Evolutionary conservation across 2,113 vertebrate genomes (phyloP).

Genomic region (Rhegmatorhina hoffmannsi): DNA sequence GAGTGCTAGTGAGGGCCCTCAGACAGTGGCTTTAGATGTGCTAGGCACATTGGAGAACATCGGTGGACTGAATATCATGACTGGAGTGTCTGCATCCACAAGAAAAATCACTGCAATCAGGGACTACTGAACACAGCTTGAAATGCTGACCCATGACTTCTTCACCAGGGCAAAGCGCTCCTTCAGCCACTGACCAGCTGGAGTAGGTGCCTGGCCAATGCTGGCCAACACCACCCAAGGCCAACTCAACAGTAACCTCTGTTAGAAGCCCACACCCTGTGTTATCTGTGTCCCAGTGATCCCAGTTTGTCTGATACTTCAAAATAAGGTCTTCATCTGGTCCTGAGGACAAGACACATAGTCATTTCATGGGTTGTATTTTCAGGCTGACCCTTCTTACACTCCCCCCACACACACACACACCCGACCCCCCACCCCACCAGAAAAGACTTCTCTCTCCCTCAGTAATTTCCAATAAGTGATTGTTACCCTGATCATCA

Average conservation of each 20-base stretch:
- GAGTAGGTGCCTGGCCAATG: background rate
- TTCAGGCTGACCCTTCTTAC: background rate
- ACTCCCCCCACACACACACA: background rate
- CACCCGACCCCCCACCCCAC: too few relatives aligned
- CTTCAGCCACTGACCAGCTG: background rate
- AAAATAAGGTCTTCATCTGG: background rate
- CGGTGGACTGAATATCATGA: too few relatives aligned
- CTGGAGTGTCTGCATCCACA: background rate
- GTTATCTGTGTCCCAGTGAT: fast-evolving
- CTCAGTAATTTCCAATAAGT: background rate
- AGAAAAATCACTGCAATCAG: background rate
- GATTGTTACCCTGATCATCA: fast-evolving
- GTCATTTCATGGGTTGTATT: background rate
- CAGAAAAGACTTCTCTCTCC: background rate
- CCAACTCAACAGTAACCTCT: background rate
- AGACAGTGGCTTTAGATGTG: background rate
- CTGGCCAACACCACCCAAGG: fast-evolving
- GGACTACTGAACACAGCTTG: background rate
- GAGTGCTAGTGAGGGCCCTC: background rate
- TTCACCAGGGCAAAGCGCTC: background rate
- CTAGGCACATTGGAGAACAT: background rate
- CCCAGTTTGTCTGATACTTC: background rate
- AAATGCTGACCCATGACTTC: background rate
- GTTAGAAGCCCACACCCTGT: background rate
- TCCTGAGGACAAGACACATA: fast-evolving